phyloP scores from a whole-genome alignment of 2,113 vertebrate species.

The Cisticola juncidis region DNA sequence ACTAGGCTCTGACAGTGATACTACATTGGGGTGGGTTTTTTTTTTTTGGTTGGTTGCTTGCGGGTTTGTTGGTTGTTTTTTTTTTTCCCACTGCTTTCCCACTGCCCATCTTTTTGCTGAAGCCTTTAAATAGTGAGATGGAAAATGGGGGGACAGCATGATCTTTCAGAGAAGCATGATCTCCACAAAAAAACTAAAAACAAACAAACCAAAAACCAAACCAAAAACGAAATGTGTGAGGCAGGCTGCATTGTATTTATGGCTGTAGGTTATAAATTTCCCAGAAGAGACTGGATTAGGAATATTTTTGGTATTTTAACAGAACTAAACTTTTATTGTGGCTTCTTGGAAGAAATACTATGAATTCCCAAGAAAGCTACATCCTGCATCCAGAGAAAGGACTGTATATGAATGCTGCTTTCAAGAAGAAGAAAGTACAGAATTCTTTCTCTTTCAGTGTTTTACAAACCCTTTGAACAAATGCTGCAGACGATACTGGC shows the following conservation, averaged over 20 bases:
- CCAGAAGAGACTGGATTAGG: background rate
- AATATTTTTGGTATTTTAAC: background rate
- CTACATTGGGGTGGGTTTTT: background rate
- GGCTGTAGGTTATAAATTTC: background rate
- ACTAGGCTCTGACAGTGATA: conserved; percentile 28
- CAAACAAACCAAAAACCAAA: background rate
- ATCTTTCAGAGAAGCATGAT: background rate
- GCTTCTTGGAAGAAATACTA: background rate
- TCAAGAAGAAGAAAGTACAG: background rate
- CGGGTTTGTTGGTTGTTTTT: background rate
- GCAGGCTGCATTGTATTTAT: background rate
- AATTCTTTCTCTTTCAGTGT: background rate
- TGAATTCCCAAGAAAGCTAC: background rate
- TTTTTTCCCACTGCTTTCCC: background rate
- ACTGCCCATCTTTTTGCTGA: background rate
- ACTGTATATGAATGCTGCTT: background rate
- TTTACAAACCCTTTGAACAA: background rate
- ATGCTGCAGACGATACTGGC: background rate
- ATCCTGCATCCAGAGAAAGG: background rate
- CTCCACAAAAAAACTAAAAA: rapidly evolving
- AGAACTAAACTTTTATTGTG: background rate
- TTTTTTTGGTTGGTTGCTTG: background rate
- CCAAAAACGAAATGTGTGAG: background rate
- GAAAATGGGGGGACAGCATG: background rate
- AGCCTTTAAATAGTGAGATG: background rate